Base-by-base conservation (phyloP, 2,797 vertebrate genomes). In the Karalla daura region DNA sequence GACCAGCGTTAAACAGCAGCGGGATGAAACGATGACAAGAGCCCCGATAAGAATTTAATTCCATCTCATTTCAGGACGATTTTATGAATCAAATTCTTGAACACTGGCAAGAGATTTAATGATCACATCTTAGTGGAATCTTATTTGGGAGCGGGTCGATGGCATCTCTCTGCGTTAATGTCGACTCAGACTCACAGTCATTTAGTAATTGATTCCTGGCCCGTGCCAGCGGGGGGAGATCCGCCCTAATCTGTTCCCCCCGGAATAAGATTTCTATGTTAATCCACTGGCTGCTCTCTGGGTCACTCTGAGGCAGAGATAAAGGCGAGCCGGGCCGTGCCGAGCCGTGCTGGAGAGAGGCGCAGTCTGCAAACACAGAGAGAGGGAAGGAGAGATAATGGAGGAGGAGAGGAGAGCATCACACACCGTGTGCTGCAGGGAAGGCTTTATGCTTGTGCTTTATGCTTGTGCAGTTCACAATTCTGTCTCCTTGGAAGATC, bases 201-300 rank as follows among this genome's bases (percentile, higher is more conserved):
- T 99, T 99, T 98, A 97, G 97, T 98, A 99, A 99, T 99, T 99
- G 98, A 98, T 99, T 97, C 96, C 94, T 95, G 95, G 95, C 95
- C 92, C 95, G 95, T 95, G 94, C 95, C 94, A 92, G 93, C 92
- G 93, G 95, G 96, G 95, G 95, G 95, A 96, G 97, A 97, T 95
- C 95, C 96, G 95, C 98, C 96, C 96, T 98, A 97, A 99, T 99
- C 96, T 97, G 94, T 96, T 98, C 95, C n/a, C 96, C 92, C 72
- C 87, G 94, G 94, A 98, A 98, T 96, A 95, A 97, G 95, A 98
- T 99, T 99, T 97, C 94, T 96, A 98, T 99, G 97, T 95, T 98
- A 98, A 99, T 98, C 93, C 76, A 37, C 74, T 76, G 78, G 88
- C 92, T 93, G 84, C 84, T 92, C 93, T 92, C 92, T 89, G 94